Conservation (phyloP, 1,140 invertebrate species). For the Holotrichia oblita region DNA sequence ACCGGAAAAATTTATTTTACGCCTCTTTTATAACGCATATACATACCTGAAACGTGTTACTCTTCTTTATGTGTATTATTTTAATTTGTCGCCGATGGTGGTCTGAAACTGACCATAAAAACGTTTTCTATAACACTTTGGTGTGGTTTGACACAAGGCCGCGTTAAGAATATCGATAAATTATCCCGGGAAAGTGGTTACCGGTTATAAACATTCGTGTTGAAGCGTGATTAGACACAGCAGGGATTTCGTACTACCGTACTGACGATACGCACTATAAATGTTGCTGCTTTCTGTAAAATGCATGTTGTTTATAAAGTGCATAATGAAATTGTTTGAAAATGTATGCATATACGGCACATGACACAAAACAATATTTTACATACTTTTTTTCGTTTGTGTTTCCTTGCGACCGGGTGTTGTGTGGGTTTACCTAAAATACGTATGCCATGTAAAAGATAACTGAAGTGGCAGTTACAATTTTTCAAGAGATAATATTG, state of each 20-base stretch:
- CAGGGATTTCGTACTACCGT: constrained; percentile 30
- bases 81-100: constrained; percentile 34
- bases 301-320: constrained; percentile 16
- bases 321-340: constrained; percentile 22
- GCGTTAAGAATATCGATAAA: constrained; percentile 32
- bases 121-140: constrained; percentile 32
- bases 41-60: constrained; percentile 19
- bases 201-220: constrained; percentile 36
- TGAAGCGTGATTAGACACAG: constrained; percentile 32
- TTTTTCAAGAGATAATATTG: constrained; percentile 22
- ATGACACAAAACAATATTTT: constrained; percentile 10
- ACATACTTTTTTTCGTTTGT: not conserved
- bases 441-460: constrained; percentile 24
- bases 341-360: not conserved
- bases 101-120: constrained; percentile 35
- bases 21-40: constrained; percentile 13
- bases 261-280: not conserved
- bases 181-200: constrained; percentile 22
- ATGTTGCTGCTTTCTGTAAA: not conserved
- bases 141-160: constrained; percentile 27
- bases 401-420: not conserved
- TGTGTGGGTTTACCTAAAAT: not conserved
- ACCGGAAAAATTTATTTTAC: constrained; percentile 27
- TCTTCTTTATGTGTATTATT: constrained; percentile 32
- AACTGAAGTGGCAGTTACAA: constrained; percentile 23